Evolutionary conservation across 2,113 vertebrate genomes (phyloP), one percentile per base, ranked within the genome.

Genomic region (Vicugna pacos): DNA sequence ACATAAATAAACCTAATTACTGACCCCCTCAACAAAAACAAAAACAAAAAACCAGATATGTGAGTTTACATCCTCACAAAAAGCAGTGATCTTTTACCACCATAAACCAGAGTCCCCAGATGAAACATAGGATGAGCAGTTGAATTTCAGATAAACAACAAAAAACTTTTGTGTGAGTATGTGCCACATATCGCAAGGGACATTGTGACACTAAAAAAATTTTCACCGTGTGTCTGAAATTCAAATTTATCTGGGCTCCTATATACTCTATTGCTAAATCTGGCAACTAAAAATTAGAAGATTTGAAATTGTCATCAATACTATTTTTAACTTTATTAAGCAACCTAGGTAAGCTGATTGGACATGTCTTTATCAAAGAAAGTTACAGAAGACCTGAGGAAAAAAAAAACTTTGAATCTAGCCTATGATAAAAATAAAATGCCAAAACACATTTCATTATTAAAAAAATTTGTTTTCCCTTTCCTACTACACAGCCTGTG

Each of bases 361-460:
- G 67, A 70, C 9, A 38, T 24, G 32, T 69, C 30, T 86, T 50
- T 32, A 42, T 86, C n/a, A 90, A 94, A 92, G 24, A 79, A 95
- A 88, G 28, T n/a, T 54, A 69, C 92, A 80, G 6, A 20, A 79
- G 38, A 13, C 24, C 52, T 9, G 6, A 11, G 2, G 5, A 15
- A 24, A 48, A 35, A 30, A 30, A 56, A 56, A 48, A 56, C 11
- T 77, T 46, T 95, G 3, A 81, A 62, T 75, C 19, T 28, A 81
- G 48, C 58, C 17, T 89, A 48, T 28, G n/a, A 89, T 67, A 86
- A 86, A 91, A 97, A 84, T 35, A 82, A 97, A 91, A 95, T 38
- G 1, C 8, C 42, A 35, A 62, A 83, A 82, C 54, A 8, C 4
- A 73, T 32, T 75, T 86, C 17, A 81, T 38, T 32, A 62, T 17